These are phyloP conservation scores for Himalopsyche japonica DNA, from an alignment of 2,888 invertebrate genomes.

Conservation along the genomic window DNA sequence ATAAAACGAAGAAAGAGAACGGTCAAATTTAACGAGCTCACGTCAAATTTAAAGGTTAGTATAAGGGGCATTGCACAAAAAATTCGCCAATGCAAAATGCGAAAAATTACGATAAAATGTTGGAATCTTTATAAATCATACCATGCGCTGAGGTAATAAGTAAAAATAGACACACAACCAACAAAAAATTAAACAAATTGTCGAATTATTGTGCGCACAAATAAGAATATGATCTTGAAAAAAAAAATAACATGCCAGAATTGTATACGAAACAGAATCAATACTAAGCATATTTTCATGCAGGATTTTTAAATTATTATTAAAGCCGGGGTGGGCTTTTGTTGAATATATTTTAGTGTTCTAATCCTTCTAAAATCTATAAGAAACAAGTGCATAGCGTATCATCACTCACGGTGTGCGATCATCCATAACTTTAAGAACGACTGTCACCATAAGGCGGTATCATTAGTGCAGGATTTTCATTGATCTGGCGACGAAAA, in stretches of 20 bases:
- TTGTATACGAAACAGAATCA: not conserved
- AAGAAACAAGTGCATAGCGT: slow-evolving; percentile 7
- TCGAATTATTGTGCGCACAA: not conserved
- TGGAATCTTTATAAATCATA: not conserved
- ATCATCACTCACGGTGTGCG: slow-evolving; percentile 37
- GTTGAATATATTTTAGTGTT: not conserved
- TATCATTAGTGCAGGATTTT: slow-evolving; percentile 31
- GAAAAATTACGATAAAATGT: not conserved
- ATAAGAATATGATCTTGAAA: not conserved
- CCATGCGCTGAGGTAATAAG: not conserved
- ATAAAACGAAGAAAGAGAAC: not conserved
- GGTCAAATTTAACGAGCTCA: not conserved
- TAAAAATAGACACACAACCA: not conserved
- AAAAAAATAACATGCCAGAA: not conserved
- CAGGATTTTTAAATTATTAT: not conserved
- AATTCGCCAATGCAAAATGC: not conserved
- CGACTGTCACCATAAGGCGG: slow-evolving; percentile 36
- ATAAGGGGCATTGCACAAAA: not conserved
- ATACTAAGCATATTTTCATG: not conserved
- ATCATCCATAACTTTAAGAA: slow-evolving; percentile 39
- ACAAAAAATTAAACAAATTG: not conserved
- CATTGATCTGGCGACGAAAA: slow-evolving; percentile 30
- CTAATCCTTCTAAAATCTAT: not conserved
- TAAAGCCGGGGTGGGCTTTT: not conserved
- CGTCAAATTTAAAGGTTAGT: not conserved